Evolutionary conservation across 2,113 vertebrate genomes (phyloP).

Genomic region (Noctilio leporinus): DNA sequence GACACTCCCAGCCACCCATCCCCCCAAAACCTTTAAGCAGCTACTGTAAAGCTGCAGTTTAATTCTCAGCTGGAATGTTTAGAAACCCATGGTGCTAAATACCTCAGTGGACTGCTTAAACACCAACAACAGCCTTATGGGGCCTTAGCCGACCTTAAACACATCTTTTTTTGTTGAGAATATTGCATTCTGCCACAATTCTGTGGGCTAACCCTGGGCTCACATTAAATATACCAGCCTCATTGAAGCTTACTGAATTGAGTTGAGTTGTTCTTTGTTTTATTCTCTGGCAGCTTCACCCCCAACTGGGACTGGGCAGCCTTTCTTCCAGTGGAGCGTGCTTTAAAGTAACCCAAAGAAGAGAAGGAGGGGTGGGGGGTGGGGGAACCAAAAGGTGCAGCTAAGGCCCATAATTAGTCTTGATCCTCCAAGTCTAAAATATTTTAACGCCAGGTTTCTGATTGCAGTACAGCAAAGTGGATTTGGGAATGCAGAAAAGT

Average conservation of each 20-base stretch:
- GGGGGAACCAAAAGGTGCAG: constrained; percentile 88
- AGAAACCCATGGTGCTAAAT: constrained; percentile 89
- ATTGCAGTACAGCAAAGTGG: constrained; percentile 90
- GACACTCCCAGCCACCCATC: constrained; percentile 86
- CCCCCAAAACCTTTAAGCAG: constrained; percentile 85
- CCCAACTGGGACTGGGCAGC: constrained; percentile 84
- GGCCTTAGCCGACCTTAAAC: constrained; percentile 87
- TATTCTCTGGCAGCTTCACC: constrained; percentile 85
- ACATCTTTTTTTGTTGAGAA: constrained; percentile 88
- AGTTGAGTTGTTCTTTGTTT: constrained; percentile 89
- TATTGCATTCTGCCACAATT: constrained; percentile 87
- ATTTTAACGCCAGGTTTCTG: constrained; percentile 96
- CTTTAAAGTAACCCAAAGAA: constrained; percentile 83
- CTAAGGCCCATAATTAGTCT: constrained; percentile 97
- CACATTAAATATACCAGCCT: constrained; percentile 85
- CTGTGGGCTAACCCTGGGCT: constrained; percentile 86
- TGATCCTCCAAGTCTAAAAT: constrained; percentile 95
- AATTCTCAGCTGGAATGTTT: constrained; percentile 91
- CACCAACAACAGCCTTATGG: constrained; percentile 92
- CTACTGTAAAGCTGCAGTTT: constrained; percentile 87
- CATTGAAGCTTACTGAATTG: constrained; percentile 90
- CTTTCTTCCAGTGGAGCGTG: constrained; percentile 85
- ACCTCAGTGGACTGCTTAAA: constrained; percentile 88
- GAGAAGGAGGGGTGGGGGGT: constrained; percentile 66
- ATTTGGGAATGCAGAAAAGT: constrained; percentile 94